Conservation (phyloP, 1,140 invertebrate species). For the Philaenus spumarius region DNA sequence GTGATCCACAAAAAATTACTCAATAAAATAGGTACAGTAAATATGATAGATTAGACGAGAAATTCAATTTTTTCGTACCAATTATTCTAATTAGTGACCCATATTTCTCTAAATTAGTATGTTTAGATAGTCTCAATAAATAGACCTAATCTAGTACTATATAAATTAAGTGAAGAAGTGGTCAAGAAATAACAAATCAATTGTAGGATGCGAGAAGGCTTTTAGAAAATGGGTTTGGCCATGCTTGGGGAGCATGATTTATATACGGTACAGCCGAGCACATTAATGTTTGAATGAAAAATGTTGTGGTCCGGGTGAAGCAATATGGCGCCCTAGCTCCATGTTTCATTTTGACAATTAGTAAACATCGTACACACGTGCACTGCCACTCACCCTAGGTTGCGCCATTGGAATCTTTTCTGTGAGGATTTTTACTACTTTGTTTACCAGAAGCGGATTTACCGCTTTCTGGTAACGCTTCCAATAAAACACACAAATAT, state of each 20-base stretch:
- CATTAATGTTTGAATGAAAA: slow-evolving; percentile 11
- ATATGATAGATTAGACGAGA: too few relatives aligned
- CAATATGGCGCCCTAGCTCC: slow-evolving; percentile 7
- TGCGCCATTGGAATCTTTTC: slow-evolving; percentile 13
- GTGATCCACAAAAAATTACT: too few relatives aligned
- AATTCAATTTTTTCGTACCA: too few relatives aligned
- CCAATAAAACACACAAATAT: neutral
- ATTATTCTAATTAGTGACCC: too few relatives aligned
- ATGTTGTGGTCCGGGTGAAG: neutral
- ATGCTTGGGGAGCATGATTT: slow-evolving; percentile 6
- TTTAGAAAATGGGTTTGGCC: neutral
- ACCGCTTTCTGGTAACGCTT: slow-evolving; percentile 11
- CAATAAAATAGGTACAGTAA: too few relatives aligned
- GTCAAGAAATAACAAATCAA: slow-evolving; percentile 8
- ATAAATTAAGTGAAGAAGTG: neutral
- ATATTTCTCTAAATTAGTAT: too few relatives aligned
- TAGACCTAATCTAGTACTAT: too few relatives aligned
- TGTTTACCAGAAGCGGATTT: slow-evolving; percentile 11
- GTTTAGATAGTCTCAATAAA: too few relatives aligned
- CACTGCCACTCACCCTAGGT: slow-evolving; percentile 7
- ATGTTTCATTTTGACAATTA: slow-evolving; percentile 4
- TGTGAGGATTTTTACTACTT: slow-evolving; percentile 12
- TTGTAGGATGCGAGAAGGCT: neutral
- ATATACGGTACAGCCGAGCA: neutral
- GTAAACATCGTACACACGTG: slow-evolving; percentile 7